A percentile compares a stretch with the other conserved stretches of the same genome.
Evolutionary conservation across 1,140 invertebrate species (phyloP).

Genomic region (Drosophila ironensis): DNA sequence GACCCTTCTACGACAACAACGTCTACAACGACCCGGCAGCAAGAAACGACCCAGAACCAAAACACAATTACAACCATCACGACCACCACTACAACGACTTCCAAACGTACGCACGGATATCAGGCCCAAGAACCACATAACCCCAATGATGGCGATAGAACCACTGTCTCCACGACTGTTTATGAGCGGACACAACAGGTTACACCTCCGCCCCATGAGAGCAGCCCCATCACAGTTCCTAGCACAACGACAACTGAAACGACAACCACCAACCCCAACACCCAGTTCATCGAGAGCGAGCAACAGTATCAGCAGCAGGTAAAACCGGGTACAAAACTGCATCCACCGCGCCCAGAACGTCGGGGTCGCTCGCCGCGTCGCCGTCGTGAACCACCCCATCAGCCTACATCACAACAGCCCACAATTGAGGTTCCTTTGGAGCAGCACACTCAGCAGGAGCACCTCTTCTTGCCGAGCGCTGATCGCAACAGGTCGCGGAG

Average conservation of each 20-base stretch:
- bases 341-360: conserved; percentile 58
- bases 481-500: conserved; percentile 85
- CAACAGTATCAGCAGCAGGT: conserved; percentile 34
- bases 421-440: conserved; percentile 24
- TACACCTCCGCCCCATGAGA: conserved; percentile 31
- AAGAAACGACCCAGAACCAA: conserved; percentile 18
- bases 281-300: conserved; percentile 57
- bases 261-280: conserved; percentile 26
- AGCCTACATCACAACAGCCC: conserved; percentile 21
- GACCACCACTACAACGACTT: conserved; percentile 47
- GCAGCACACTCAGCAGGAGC: conserved; percentile 39
- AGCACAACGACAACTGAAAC: conserved; percentile 21
- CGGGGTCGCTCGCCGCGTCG: conserved; percentile 70
- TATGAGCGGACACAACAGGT: conserved; percentile 19
- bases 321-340: conserved; percentile 59
- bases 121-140: conserved; percentile 6
- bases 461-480: conserved; percentile 62
- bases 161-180: conserved; percentile 15
- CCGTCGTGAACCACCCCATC: conserved; percentile 30
- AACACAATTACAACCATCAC: conserved; percentile 35
- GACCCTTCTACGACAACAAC: conserved; percentile 35
- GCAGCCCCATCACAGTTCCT: conserved; percentile 23
- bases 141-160: conserved; percentile 14
- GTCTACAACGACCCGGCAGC: conserved; percentile 32
- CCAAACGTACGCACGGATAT: conserved; percentile 42